Base-by-base conservation (phyloP, 2,113 vertebrate genomes). In the Patagioenas fasciata region DNA sequence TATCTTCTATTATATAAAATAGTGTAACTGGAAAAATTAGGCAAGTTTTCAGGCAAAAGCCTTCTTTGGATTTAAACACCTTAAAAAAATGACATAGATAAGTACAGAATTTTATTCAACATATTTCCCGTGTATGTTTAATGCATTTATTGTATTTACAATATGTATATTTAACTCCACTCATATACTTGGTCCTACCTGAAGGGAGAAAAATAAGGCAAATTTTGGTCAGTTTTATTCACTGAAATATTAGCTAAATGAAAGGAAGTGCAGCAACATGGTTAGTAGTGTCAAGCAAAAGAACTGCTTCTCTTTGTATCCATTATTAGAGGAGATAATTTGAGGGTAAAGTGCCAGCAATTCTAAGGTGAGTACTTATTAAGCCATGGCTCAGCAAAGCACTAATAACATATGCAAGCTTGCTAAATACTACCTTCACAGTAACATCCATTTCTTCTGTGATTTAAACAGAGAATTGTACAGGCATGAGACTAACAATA, bases 251-350 rank as follows among this genome's bases (percentile, higher is more conserved):
- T 86, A 66, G 10, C 10, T 80, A 93, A 66, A 80, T 40, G 36
- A 78, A 38, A 70, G 32, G 20, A 93, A 88, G 70, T 53, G 31
- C 38, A 91, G 25, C 15, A 88, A 74, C 48, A 32, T 50, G 32
- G 20, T 36, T 80, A 38, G 9, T 18, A 79, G 4, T 32, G 48
- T 75, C 48, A 86, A 61, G 26, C 11, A 80, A 85, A 91, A 93
- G 20, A 78, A 3, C 16, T 74, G 23, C 31, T 75, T 34, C 23
- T 87, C 40, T 77, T 94, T 92, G 36, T 24, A 69, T 64, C 31
- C 48, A 48, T 51, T 85, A 67, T 74, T 80, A 95, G 74, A 80
- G 32, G 24, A 93, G 18, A 48, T 93, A 96, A 96, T 91, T 90
- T 85, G 40, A 90, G 38, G 34, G 47, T 90, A 79, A 70, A 93